Evolutionary conservation across 2,888 invertebrate genomes (phyloP).

Genomic region (Perithous albicinctus): DNA sequence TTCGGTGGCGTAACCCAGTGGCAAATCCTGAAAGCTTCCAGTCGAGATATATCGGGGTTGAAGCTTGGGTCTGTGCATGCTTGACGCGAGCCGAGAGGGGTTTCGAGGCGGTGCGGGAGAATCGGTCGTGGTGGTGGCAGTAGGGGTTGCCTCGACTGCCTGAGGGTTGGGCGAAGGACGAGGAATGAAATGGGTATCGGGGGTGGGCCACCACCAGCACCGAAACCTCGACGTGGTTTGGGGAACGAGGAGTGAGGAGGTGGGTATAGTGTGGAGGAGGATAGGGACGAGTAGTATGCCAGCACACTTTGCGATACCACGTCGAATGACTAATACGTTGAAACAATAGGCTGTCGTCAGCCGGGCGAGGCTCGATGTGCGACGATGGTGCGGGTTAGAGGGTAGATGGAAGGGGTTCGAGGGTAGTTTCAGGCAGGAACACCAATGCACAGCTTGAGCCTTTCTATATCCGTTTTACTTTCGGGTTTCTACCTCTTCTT

Average conservation of each 20-base stretch:
- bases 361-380: conserved; percentile 62
- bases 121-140: conserved; percentile 68
- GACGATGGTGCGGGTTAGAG: conserved; percentile 47
- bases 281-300: conserved; percentile 75
- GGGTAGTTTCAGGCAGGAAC: conserved; percentile 74
- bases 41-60: conserved; percentile 51
- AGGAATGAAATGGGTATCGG: conserved; percentile 67
- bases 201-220: conserved; percentile 60
- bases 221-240: conserved; percentile 44
- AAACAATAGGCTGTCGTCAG: conserved; percentile 84
- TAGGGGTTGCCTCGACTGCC: conserved; percentile 47
- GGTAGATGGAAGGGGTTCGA: conserved; percentile 28
- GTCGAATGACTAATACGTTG: conserved; percentile 84
- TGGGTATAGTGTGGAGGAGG: conserved; percentile 58
- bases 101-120: conserved; percentile 62
- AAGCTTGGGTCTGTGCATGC: conserved; percentile 48
- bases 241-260: conserved; percentile 56
- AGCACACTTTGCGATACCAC: conserved; percentile 83
- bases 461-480: conserved; percentile 82
- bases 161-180: conserved; percentile 61
- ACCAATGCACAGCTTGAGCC: conserved; percentile 84
- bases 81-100: conserved; percentile 48
- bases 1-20: conserved; percentile 80
- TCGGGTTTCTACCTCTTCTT: conserved; percentile 64
- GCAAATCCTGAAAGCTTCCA: conserved; percentile 75